Evolutionary conservation across 2,888 invertebrate species (phyloP).

Genomic region (Endomychus coccineus): DNA sequence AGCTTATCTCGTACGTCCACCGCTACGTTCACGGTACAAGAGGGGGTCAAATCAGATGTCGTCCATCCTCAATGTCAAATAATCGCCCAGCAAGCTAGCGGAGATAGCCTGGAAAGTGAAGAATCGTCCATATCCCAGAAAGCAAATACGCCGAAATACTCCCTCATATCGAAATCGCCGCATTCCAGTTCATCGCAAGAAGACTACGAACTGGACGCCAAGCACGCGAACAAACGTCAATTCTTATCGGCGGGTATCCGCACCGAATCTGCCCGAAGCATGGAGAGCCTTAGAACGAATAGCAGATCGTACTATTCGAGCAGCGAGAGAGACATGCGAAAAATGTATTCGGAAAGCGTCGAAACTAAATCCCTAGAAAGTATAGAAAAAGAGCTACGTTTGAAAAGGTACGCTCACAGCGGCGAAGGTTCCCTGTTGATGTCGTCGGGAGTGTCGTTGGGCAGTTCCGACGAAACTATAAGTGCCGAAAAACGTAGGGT

Average conservation of each 20-base stretch:
- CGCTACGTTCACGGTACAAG: constrained; percentile 23
- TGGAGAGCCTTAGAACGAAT: constrained; percentile 61
- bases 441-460: constrained; percentile 17
- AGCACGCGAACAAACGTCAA: constrained; percentile 44
- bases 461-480: constrained; percentile 34
- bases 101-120: constrained; percentile 52
- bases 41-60: constrained; percentile 22
- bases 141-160: constrained; percentile 35
- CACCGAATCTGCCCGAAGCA: constrained; percentile 58
- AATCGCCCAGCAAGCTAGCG: constrained; percentile 48
- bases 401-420: constrained; percentile 54
- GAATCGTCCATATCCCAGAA: constrained; percentile 37
- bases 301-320: constrained; percentile 56
- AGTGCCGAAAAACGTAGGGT: constrained; percentile 61
- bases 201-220: constrained; percentile 56
- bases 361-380: constrained; percentile 59
- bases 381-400: constrained; percentile 48
- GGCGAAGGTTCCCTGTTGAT: constrained; percentile 50
- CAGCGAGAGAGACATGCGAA: constrained; percentile 59
- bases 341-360: constrained; percentile 40
- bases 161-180: constrained; percentile 39
- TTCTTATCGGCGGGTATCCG: constrained; percentile 48
- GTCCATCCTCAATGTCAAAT: constrained; percentile 42
- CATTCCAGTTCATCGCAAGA: constrained; percentile 64
- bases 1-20: constrained; percentile 31